Percentiles rank a stretch among this genome's conserved stretches.
These are phyloP conservation scores for Urocolius indicus DNA, from an alignment of 2,113 vertebrate genomes.

Conservation along the genomic window DNA sequence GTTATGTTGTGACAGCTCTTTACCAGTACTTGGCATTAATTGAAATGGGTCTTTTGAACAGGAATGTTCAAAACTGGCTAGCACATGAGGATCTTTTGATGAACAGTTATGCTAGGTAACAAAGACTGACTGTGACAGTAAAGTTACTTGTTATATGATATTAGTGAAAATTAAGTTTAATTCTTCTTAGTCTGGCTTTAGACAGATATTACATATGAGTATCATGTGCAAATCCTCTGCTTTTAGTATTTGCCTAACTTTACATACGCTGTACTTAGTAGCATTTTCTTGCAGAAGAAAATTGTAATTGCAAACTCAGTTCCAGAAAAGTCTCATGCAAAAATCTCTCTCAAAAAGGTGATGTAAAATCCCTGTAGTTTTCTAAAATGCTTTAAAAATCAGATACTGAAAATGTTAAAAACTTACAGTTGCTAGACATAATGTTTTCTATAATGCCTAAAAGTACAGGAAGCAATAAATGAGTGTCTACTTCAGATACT, in stretches of 20 bases:
- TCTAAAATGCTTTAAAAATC: neutral
- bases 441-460: neutral
- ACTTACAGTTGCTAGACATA: neutral
- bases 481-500: neutral
- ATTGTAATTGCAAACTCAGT: neutral
- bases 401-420: neutral
- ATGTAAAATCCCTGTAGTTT: neutral
- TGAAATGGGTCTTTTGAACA: neutral
- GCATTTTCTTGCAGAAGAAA: neutral
- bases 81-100: neutral
- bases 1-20: neutral
- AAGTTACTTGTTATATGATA: neutral
- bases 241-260: neutral
- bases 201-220: fast-evolving
- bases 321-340: neutral
- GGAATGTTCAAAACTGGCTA: neutral
- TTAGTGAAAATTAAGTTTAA: neutral
- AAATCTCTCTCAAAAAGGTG: neutral
- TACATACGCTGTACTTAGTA: neutral
- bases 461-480: neutral
- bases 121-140: neutral
- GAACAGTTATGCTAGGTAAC: neutral
- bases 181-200: neutral
- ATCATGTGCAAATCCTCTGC: fast-evolving
- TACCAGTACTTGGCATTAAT: neutral